Conservation (phyloP, 2,888 invertebrate genomes). For the Malacosoma neustria region DNA sequence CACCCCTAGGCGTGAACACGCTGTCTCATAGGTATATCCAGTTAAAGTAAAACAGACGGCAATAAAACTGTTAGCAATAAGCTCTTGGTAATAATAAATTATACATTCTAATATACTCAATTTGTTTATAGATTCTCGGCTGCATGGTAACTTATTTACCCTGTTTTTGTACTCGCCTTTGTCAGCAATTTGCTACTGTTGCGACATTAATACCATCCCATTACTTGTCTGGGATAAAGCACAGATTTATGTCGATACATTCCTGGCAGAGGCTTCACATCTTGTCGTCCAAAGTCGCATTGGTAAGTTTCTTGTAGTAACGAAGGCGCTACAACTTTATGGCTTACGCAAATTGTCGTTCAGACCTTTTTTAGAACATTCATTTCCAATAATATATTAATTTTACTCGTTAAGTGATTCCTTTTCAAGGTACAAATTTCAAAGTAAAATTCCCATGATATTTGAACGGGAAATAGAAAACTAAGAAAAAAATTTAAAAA, state of each 20-base stretch:
- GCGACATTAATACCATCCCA: conserved; percentile 89
- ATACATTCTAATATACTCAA: too few relatives aligned
- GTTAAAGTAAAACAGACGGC: too few relatives aligned
- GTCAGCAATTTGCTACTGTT: conserved; percentile 93
- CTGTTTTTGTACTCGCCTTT: conserved; percentile 96
- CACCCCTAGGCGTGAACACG: background rate
- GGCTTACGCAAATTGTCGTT: too few relatives aligned
- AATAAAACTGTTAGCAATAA: too few relatives aligned
- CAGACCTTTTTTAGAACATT: background rate
- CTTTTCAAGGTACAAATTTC: too few relatives aligned
- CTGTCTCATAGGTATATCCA: too few relatives aligned
- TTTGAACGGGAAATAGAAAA: too few relatives aligned
- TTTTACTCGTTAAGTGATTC: conserved; percentile 7
- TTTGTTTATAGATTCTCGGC: conserved; percentile 77
- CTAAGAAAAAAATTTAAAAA: too few relatives aligned
- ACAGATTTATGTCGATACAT: conserved; percentile 89
- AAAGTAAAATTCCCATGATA: too few relatives aligned
- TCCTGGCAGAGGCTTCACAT: conserved; percentile 90
- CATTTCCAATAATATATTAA: conserved; percentile 1
- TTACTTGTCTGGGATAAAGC: conserved; percentile 94
- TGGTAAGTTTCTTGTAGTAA: too few relatives aligned
- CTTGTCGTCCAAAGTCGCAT: conserved; percentile 84
- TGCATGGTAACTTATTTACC: conserved; percentile 92
- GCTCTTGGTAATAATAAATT: too few relatives aligned
- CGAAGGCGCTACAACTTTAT: too few relatives aligned